Conservation (phyloP, 2,888 invertebrate genomes). For the Aromia moschata region DNA sequence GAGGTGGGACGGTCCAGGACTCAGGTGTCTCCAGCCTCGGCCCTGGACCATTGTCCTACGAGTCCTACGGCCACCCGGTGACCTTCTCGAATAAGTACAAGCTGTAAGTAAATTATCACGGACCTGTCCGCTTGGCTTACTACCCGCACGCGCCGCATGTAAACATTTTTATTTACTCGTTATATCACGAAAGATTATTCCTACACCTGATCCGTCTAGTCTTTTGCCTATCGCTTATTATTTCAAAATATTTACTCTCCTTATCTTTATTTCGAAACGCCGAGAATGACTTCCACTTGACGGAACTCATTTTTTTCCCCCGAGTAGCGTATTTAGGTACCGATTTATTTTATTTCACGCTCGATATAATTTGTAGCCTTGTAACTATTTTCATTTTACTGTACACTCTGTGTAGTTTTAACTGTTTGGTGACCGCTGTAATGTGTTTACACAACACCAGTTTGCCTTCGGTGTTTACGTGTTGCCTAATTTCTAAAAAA, state of each 20-base stretch:
- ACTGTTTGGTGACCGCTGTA: conserved; percentile 44
- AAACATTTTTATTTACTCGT: conserved; percentile 48
- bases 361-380: conserved; percentile 40
- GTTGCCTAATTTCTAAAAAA: conserved; percentile 49
- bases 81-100: conserved; percentile 63
- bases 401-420: conserved; percentile 31
- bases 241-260: conserved; percentile 33
- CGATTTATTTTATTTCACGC: conserved; percentile 40
- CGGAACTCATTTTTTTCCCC: conserved; percentile 28
- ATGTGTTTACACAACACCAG: conserved; percentile 47
- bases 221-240: conserved; percentile 21
- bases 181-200: conserved; percentile 28
- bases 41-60: conserved; percentile 57
- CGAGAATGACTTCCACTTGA: conserved; percentile 23
- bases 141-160: conserved; percentile 49
- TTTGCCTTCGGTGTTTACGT: conserved; percentile 50
- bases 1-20: conserved; percentile 61
- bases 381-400: conserved; percentile 42
- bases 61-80: conserved; percentile 60
- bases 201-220: conserved; percentile 30
- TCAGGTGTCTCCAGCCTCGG: conserved; percentile 55
- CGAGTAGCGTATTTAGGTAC: conserved; percentile 30
- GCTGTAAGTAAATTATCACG: conserved; percentile 58
- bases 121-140: conserved; percentile 42
- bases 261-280: conserved; percentile 24